Evolutionary conservation across 2,113 vertebrate species (phyloP), one percentile per base, ranked within the genome.

Genomic region (Ancistrus triradiatus): DNA sequence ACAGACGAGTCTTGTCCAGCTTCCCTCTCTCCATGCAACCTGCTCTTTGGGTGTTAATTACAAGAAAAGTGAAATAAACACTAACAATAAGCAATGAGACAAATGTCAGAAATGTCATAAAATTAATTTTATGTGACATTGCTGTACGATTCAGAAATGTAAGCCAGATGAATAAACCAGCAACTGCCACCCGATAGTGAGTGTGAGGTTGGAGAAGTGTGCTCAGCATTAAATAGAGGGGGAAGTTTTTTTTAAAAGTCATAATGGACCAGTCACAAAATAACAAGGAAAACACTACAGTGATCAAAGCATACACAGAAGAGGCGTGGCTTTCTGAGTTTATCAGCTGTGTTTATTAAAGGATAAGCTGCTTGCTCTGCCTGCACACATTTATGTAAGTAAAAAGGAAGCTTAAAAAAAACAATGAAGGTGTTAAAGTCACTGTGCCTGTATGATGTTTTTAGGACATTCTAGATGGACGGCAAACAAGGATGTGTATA

Each of bases 21-120:
- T 56, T 8, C 2, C 65, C 3, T 4, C 17, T 31, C 1, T 50
- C n/a, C 8, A 71, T 24, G 53, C 70, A 79, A 18, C 28, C 4
- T 1, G 7, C 47, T 18, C 19, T 48, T 17, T 10, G 8, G 46
- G 2, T 17, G 24, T 5, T 11, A 70, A 65, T 69, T 25, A 78
- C 3, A 38, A 75, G 0, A 2, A 76, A 24, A 11, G 0, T 66
- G n/a, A 81, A 1, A 0, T 59, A 21, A 11, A 17, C 37, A 35
- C 27, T 17, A 2, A 73, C 1, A 4, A 69, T 3, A n/a, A 69
- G 1, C 48, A 78, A n/a, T 1, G 3, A 25, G 31, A 60, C 0
- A 14, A 0, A 11, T 15, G n/a, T 59, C n/a, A n/a, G n/a, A 31
- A 31, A 31, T 4, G 27, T 31, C 3, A 7, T 31, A 31, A 31